Conservation (phyloP, 2,113 vertebrate species). For the Halichoerus grypus region DNA sequence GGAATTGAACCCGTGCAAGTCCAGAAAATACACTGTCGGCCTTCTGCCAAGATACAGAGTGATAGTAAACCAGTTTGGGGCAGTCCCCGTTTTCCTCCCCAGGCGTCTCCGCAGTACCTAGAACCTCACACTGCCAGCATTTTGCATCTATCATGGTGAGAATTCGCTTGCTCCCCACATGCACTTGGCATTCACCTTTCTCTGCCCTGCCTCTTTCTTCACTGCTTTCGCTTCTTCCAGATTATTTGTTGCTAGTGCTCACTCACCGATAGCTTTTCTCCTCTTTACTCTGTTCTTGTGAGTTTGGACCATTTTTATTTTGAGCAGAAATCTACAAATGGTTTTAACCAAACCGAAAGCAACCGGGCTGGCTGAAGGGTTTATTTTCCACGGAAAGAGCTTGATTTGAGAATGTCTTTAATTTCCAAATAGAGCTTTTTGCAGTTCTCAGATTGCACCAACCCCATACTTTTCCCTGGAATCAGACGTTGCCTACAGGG, state of each 20-base stretch:
- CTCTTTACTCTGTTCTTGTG: not conserved
- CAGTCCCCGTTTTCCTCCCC: not conserved
- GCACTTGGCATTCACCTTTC: not conserved
- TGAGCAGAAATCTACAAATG: not conserved
- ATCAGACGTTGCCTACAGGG: not conserved
- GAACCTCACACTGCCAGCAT: not conserved
- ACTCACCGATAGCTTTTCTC: not conserved
- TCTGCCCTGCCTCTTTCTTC: not conserved
- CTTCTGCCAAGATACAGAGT: not conserved
- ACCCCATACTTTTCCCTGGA: not conserved
- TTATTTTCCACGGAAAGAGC: not conserved
- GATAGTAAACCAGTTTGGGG: no score
- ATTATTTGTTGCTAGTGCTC: not conserved
- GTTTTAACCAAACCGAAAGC: not conserved
- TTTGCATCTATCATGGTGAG: fast-evolving
- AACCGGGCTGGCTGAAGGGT: not conserved
- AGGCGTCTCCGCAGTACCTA: not conserved
- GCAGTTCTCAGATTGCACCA: not conserved
- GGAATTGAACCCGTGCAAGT: not conserved
- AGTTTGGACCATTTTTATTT: not conserved
- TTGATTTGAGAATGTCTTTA: not conserved
- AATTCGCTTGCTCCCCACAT: not conserved
- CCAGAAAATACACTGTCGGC: not conserved
- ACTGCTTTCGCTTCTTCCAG: not conserved
- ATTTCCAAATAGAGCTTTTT: not conserved